Conservation (phyloP, 35 echinoderm and acorn worm species). For the Lytechinus variegatus region DNA sequence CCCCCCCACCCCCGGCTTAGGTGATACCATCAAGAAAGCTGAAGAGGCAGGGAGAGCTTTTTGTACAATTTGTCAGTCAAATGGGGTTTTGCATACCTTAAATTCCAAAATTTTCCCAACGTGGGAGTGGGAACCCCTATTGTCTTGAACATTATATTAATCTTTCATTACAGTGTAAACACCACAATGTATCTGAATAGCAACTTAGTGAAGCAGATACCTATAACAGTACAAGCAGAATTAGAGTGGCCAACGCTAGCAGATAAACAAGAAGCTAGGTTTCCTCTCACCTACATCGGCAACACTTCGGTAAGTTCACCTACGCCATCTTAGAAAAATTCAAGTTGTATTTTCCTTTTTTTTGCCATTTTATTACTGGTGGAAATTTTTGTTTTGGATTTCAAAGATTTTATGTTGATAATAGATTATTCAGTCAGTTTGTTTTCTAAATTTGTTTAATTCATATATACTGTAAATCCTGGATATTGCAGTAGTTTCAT, state of each 20-base stretch:
- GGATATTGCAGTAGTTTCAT: not conserved
- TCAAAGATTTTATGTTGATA: not conserved
- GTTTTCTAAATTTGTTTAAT: not conserved
- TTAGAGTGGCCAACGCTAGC: constrained; percentile 86
- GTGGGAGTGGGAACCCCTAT: too few relatives aligned
- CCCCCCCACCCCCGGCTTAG: too few relatives aligned
- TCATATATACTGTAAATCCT: not conserved
- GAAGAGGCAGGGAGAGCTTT: too few relatives aligned
- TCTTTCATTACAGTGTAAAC: constrained; percentile 69
- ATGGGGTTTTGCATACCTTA: too few relatives aligned
- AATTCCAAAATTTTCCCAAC: too few relatives aligned
- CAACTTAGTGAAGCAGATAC: constrained; percentile 78
- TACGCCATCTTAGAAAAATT: too few relatives aligned
- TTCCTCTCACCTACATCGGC: constrained; percentile 91
- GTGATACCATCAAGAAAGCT: too few relatives aligned
- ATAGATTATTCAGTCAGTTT: not conserved
- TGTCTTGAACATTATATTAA: not conserved
- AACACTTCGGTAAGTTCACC: constrained; percentile 79
- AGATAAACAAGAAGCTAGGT: constrained; percentile 72
- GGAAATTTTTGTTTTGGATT: not conserved
- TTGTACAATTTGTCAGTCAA: too few relatives aligned
- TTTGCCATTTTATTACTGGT: not conserved
- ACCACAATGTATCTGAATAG: constrained; percentile 85
- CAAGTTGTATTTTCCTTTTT: not conserved
- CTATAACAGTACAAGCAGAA: constrained; percentile 77